Conservation (phyloP, 2,888 invertebrate species). For the Fabriciana adippe region DNA sequence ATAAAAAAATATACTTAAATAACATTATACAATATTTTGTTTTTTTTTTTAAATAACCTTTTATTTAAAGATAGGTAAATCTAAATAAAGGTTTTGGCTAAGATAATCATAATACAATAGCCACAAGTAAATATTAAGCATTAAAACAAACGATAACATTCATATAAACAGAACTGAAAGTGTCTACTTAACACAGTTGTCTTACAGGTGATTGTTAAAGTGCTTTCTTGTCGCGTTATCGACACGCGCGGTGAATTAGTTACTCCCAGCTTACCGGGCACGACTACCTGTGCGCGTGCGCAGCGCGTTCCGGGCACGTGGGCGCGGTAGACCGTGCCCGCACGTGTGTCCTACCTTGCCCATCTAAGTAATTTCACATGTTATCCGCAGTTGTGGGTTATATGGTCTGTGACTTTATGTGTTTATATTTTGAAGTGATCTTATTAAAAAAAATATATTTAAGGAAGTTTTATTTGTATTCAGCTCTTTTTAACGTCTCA, state of each 20-base stretch:
- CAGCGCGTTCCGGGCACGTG: slow-evolving; percentile 55
- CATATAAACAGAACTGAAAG: neutral
- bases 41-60: too few relatives aligned
- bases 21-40: too few relatives aligned
- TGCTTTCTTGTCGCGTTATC: slow-evolving; percentile 25
- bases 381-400: slow-evolving; percentile 12
- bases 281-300: slow-evolving; percentile 55
- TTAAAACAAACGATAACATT: neutral
- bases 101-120: too few relatives aligned
- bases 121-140: neutral
- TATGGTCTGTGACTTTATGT: slow-evolving; percentile 11
- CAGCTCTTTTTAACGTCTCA: too few relatives aligned
- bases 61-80: too few relatives aligned
- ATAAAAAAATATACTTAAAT: too few relatives aligned
- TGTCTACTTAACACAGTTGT: neutral
- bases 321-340: slow-evolving; percentile 55
- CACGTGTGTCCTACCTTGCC: slow-evolving; percentile 59
- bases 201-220: slow-evolving; percentile 19
- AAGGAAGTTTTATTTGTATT: neutral
- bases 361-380: slow-evolving; percentile 52
- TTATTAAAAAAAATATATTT: neutral
- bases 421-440: neutral
- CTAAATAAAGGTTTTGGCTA: too few relatives aligned
- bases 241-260: slow-evolving; percentile 54
- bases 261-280: slow-evolving; percentile 18